These are phyloP conservation scores for Porites cylindrica DNA, from an alignment of 92 coral and sea anemone species.

Conservation along the genomic window DNA sequence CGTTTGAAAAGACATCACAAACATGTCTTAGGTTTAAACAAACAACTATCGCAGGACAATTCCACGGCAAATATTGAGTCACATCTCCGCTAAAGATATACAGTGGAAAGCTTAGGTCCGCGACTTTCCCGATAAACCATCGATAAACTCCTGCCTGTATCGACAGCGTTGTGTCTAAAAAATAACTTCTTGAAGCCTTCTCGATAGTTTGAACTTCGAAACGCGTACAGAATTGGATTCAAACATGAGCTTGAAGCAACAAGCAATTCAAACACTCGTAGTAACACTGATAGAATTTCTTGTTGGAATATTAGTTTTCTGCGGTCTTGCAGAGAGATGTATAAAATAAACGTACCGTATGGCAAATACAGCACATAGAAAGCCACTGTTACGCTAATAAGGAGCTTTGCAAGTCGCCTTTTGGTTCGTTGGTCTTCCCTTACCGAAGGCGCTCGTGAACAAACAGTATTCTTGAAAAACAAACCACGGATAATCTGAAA, in stretches of 20 bases:
- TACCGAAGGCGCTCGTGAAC: conserved; percentile 40
- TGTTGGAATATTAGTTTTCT: conserved; percentile 31
- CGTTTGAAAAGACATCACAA: not conserved
- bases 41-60: not conserved
- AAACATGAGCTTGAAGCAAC: conserved; percentile 71
- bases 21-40: not conserved
- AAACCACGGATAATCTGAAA: conserved; percentile 73
- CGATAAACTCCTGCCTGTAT: not conserved
- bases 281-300: conserved; percentile 32
- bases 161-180: conserved; percentile 6
- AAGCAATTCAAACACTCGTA: conserved; percentile 68
- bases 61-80: not conserved
- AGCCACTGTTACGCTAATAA: conserved; percentile 66
- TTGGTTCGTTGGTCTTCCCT: conserved; percentile 47
- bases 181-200: conserved; percentile 67
- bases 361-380: conserved; percentile 76
- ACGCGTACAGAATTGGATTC: conserved; percentile 81
- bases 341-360: conserved; percentile 62
- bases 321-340: conserved; percentile 50
- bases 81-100: not conserved
- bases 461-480: conserved; percentile 71
- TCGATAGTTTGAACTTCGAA: conserved; percentile 82
- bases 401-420: conserved; percentile 68
- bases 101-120: conserved; percentile 1
- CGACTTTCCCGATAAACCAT: not conserved